Conservation (phyloP, 64 coral and sea anemone genomes). For the Catalaphyllia jardinei region DNA sequence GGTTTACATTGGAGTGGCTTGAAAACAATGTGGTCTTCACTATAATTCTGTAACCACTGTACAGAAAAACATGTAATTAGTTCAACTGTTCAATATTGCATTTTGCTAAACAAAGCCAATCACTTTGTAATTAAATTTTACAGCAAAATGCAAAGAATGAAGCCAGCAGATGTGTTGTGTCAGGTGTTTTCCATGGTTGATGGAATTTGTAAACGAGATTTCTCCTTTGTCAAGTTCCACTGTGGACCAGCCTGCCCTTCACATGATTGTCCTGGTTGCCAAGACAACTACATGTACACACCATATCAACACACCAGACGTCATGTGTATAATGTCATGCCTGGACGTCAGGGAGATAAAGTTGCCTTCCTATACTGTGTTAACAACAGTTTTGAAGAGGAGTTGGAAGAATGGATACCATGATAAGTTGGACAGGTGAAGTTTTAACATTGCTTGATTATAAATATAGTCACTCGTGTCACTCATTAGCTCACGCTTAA, state of each 20-base stretch:
- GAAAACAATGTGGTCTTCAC: too few species aligned
- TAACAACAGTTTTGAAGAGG: conserved; percentile 13
- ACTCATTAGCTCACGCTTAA: too few species aligned
- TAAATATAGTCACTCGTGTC: too few species aligned
- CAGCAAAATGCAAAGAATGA: not conserved
- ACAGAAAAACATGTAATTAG: too few species aligned
- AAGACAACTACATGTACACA: not conserved
- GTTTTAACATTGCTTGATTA: not conserved
- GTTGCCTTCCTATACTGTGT: conserved; percentile 1
- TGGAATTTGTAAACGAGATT: conserved; percentile 41
- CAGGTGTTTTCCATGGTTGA: conserved; percentile 61
- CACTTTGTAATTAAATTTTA: not conserved
- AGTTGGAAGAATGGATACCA: conserved; percentile 23
- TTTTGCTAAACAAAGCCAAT: not conserved
- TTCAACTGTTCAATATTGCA: too few species aligned
- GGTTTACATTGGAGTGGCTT: too few species aligned
- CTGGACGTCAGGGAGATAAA: conserved; percentile 18
- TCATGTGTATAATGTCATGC: conserved; percentile 59
- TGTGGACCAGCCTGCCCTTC: conserved; percentile 73
- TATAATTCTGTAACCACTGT: not conserved
- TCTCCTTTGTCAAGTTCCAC: conserved; percentile 54
- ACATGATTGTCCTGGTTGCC: conserved; percentile 43
- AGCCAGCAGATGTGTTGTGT: conserved; percentile 48
- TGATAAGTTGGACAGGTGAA: not conserved
- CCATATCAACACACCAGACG: not conserved